phyloP scores from a whole-genome alignment of 2,113 vertebrate species.

The Catharus bicknelli region DNA sequence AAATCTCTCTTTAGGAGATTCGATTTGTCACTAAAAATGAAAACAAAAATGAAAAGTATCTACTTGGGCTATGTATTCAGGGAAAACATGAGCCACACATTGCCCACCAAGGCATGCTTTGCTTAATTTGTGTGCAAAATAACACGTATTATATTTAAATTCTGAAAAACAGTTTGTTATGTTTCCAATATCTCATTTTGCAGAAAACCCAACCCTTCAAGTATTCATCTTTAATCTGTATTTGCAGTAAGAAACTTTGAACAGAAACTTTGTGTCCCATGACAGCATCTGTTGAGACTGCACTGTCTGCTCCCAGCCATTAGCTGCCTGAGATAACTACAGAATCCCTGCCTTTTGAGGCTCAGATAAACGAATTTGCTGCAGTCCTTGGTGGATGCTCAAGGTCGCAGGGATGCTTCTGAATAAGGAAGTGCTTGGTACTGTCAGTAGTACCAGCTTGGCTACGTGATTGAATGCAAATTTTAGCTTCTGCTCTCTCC shows the following conservation, averaged over 20 bases:
- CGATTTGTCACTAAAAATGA: neutral
- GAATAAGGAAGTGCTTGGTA: neutral
- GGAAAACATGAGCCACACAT: neutral
- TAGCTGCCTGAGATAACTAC: neutral
- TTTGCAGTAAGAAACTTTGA: neutral
- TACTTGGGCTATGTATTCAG: neutral
- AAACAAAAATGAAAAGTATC: neutral
- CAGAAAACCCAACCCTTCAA: neutral
- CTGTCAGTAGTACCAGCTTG: neutral
- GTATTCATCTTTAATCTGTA: neutral
- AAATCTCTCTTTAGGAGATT: neutral
- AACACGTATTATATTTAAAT: neutral
- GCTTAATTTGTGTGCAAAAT: neutral
- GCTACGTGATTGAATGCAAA: neutral
- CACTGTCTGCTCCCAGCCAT: neutral
- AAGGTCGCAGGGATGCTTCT: neutral
- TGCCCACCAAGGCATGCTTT: neutral
- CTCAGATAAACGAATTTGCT: neutral
- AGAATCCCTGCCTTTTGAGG: neutral
- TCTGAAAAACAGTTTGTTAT: neutral
- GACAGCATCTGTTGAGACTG: neutral
- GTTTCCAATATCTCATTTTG: neutral
- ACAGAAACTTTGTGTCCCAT: neutral
- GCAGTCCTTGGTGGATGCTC: neutral
- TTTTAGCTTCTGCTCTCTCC: neutral